Evolutionary conservation across 1,140 invertebrate genomes (phyloP).

Genomic region (Holcopasites calliopsidis): DNA sequence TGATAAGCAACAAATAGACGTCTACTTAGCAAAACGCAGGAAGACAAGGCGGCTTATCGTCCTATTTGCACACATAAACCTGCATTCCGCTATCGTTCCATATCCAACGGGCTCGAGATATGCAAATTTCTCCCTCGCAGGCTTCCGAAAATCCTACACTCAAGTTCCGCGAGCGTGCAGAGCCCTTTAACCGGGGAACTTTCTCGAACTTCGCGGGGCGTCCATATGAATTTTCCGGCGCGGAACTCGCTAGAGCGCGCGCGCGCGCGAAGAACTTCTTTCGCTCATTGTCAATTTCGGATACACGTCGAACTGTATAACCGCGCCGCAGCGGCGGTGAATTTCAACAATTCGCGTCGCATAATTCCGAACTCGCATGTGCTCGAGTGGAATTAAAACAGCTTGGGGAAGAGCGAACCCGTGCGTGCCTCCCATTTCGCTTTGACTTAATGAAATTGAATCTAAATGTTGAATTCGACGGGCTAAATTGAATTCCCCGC

Average conservation of each 20-base stretch:
- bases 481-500: conserved; percentile 12
- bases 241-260: background rate
- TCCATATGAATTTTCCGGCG: conserved; percentile 48
- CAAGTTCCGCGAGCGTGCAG: conserved; percentile 29
- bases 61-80: conserved; percentile 53
- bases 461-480: background rate
- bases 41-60: conserved; percentile 54
- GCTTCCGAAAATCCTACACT: conserved; percentile 51
- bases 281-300: background rate
- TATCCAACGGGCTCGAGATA: conserved; percentile 51
- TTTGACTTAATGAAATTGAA: conserved; percentile 15
- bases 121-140: conserved; percentile 55
- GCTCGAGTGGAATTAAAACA: background rate
- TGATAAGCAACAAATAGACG: background rate
- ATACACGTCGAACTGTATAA: conserved; percentile 8
- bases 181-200: conserved; percentile 44
- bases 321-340: background rate
- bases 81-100: conserved; percentile 50
- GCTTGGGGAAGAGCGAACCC: background rate
- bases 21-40: background rate
- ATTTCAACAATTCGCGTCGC: conserved; percentile 2
- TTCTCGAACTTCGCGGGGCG: conserved; percentile 27
- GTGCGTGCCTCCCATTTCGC: background rate
- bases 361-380: background rate
- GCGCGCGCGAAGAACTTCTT: conserved; percentile 11